Conservation (phyloP, 2,797 vertebrate genomes). For the Falco biarmicus region DNA sequence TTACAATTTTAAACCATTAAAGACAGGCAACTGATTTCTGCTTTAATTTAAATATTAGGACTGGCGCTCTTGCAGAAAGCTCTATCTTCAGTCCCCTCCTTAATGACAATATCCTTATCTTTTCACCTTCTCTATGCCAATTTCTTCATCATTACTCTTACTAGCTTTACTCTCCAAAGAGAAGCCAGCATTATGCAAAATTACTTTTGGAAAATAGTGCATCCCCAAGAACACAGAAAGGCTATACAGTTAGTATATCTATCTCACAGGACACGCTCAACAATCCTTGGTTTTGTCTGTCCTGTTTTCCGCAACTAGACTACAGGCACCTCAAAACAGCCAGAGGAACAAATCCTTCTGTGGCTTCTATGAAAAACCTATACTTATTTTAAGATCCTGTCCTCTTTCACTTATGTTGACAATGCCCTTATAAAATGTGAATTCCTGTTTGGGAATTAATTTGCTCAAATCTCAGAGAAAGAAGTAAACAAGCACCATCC, state of each 20-base stretch:
- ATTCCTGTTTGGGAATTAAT: background rate
- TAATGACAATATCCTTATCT: background rate
- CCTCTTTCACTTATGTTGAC: background rate
- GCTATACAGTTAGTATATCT: background rate
- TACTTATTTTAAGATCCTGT: background rate
- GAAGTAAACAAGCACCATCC: background rate
- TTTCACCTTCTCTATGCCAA: background rate
- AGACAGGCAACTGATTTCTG: background rate
- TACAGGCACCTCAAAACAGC: background rate
- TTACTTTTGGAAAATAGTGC: background rate
- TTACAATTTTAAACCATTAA: background rate
- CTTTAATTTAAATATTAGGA: background rate
- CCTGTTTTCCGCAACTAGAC: background rate
- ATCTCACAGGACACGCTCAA: background rate
- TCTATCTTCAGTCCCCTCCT: background rate
- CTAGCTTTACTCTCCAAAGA: background rate
- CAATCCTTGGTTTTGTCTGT: background rate
- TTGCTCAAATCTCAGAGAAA: background rate
- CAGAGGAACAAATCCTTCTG: background rate
- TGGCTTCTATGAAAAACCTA: background rate
- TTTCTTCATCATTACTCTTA: background rate
- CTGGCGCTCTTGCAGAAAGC: background rate
- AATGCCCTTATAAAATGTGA: background rate
- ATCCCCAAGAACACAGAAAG: background rate
- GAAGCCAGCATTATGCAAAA: background rate